phyloP scores from a whole-genome alignment of 2,113 vertebrate genomes.

The Rhipidura dahli region DNA sequence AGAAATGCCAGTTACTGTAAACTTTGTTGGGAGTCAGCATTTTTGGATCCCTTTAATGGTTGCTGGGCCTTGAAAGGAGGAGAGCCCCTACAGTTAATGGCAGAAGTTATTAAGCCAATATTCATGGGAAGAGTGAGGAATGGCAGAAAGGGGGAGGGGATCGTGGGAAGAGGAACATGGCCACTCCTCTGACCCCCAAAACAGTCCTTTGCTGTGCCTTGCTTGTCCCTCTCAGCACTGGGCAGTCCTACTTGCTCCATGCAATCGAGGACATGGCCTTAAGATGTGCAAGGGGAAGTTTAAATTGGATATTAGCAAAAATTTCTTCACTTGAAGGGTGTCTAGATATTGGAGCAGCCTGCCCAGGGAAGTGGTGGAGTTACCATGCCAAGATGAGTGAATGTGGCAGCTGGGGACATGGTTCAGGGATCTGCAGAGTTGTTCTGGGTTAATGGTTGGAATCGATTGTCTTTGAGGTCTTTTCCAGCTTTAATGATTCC shows the following conservation, averaged over 20 bases:
- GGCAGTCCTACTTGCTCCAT: neutral
- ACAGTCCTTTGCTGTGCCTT: neutral
- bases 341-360: neutral
- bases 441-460: neutral
- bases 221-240: neutral
- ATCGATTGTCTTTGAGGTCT: no score
- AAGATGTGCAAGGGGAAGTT: neutral
- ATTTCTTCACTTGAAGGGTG: neutral
- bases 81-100: neutral
- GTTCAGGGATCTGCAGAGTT: neutral
- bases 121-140: neutral
- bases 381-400: neutral
- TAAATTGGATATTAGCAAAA: neutral
- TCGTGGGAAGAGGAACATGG: neutral
- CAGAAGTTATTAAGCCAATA: neutral
- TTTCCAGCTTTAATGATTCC: neutral
- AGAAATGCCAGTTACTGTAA: neutral
- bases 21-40: neutral
- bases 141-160: neutral
- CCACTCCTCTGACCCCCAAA: neutral
- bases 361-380: neutral
- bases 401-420: neutral
- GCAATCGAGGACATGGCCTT: neutral
- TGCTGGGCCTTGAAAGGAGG: neutral
- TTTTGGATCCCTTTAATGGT: neutral